Evolutionary conservation across 2,888 invertebrate species (phyloP).

Genomic region (Iselma pallidipennis): DNA sequence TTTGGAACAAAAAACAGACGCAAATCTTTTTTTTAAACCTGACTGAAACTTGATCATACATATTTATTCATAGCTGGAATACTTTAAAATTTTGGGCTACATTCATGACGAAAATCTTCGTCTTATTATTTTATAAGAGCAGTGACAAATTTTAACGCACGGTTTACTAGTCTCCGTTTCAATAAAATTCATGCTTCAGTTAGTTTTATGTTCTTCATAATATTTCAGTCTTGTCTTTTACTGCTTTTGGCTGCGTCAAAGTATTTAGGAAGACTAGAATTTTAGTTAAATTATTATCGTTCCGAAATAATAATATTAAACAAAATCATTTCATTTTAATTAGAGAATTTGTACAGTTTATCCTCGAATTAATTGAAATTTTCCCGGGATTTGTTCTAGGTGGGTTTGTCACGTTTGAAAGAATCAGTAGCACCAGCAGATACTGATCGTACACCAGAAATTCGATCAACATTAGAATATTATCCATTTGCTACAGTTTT

Average conservation of each 20-base stretch:
- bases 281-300: neutral
- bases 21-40: too few species aligned
- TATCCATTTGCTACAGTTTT: slow-evolving; percentile 65
- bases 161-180: too few species aligned
- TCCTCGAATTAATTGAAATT: neutral
- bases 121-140: too few species aligned
- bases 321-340: too few species aligned
- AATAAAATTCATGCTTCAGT: neutral
- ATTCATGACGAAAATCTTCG: too few species aligned
- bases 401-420: slow-evolving; percentile 60
- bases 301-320: neutral
- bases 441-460: slow-evolving; percentile 36
- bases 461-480: slow-evolving; percentile 49
- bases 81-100: too few species aligned
- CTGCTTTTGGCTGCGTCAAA: neutral
- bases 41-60: too few species aligned
- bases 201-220: neutral
- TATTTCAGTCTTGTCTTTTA: too few species aligned
- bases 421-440: slow-evolving; percentile 63
- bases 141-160: too few species aligned
- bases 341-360: too few species aligned
- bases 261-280: neutral
- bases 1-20: too few species aligned
- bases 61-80: too few species aligned
- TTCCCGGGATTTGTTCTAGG: slow-evolving; percentile 53